Evolutionary conservation across 2,797 vertebrate species (phyloP).

Genomic region (Prionace glauca): DNA sequence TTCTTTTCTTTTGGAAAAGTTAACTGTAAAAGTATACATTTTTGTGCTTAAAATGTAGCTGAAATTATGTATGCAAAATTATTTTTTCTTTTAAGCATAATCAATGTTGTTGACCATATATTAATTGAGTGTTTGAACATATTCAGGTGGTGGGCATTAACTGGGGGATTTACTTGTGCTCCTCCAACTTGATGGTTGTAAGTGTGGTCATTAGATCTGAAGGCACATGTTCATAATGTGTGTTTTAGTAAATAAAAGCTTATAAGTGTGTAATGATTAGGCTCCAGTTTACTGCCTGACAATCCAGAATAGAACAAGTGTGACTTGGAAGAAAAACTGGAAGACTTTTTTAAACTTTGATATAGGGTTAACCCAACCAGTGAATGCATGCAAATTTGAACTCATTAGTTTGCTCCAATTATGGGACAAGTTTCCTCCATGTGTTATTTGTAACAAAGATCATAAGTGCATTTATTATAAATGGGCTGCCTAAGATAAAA

Average conservation of each 20-base stretch:
- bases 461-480: slow-evolving; percentile 8
- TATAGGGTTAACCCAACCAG: neutral
- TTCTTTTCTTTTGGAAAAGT: neutral
- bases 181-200: too few relatives aligned
- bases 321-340: neutral
- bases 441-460: neutral
- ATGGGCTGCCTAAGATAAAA: neutral
- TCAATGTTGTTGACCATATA: neutral
- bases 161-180: too few relatives aligned
- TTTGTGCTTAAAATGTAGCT: neutral
- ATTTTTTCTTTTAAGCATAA: neutral
- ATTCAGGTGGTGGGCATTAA: too few relatives aligned
- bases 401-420: neutral
- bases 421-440: neutral
- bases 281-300: too few relatives aligned
- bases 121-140: too few relatives aligned
- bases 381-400: neutral
- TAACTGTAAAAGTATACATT: neutral
- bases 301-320: neutral
- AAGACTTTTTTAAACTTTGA: neutral
- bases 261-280: too few relatives aligned
- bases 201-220: too few relatives aligned
- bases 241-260: too few relatives aligned
- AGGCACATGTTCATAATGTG: too few relatives aligned
- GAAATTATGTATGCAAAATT: neutral